Conservation (phyloP, 2,113 vertebrate species). For the Forbesichthys papilliferus region DNA sequence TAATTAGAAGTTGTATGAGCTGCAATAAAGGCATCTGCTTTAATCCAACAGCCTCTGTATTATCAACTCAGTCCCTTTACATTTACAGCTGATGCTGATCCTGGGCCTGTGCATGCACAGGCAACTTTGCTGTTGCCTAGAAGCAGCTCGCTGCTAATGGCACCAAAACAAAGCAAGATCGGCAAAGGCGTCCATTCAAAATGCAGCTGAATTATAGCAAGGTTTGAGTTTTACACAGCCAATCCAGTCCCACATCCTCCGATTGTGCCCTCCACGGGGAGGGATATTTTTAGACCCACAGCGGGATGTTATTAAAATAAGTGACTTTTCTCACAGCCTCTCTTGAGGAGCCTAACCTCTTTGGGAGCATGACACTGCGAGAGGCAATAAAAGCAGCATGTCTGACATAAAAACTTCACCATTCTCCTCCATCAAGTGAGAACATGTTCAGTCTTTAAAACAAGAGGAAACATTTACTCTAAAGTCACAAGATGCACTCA, state of each 20-base stretch:
- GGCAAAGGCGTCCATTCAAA: conserved; percentile 59
- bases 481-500: background rate
- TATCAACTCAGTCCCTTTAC: conserved; percentile 13
- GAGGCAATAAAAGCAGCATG: conserved; percentile 13
- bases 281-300: conserved; percentile 58
- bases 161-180: conserved; percentile 51
- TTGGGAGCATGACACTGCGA: conserved; percentile 13
- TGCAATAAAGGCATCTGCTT: background rate
- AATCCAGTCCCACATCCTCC: conserved; percentile 61
- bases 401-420: conserved; percentile 12
- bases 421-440: background rate
- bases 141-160: conserved; percentile 36
- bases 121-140: conserved; percentile 31
- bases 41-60: background rate
- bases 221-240: conserved; percentile 46
- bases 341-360: conserved; percentile 19
- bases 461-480: background rate
- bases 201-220: conserved; percentile 34
- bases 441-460: conserved; percentile 11
- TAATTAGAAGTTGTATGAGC: background rate
- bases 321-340: conserved; percentile 46
- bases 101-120: conserved; percentile 12
- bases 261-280: conserved; percentile 57
- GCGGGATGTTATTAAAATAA: conserved; percentile 54
- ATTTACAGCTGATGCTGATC: conserved; percentile 33